Evolutionary conservation across 35 echinoderm and acorn worm genomes (phyloP), one percentile per base, ranked within the genome.

Genomic region (Hemicentrotus pulcherrimus): DNA sequence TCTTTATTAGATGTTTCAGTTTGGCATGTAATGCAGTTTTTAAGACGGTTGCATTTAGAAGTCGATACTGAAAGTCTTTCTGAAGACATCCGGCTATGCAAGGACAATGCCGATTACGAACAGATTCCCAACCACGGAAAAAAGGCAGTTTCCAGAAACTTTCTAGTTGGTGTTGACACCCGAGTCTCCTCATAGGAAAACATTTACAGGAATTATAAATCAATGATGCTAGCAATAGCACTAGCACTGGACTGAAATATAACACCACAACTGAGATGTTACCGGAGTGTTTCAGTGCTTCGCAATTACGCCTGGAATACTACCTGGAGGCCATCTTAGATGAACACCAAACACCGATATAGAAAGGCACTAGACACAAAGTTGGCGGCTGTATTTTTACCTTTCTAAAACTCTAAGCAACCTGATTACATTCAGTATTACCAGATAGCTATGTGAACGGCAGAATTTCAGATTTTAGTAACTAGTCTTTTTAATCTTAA

Each of bases 311-410:
- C 65, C 65, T 78, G 65, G 19, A 28, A 78, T 28, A 78, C 28
- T 4, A 78, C 22, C 65, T 78, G 18, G 65, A n/a, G 65, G 65
- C 7, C 28, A n/a, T 28, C 28, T 78, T 78, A 78, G 65, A 78
- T 78, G 19, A n/a, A 78, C 19, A 78, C 65, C 65, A 78, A 78
- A 78, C 22, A 78, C 24, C n/a, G 65, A 78, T n/a, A 78, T 78
- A 78, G 65, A 78, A 78, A 78, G 65, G 65, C 65, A 78, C 65
- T 78, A 78, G 65, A n/a, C 65, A 78, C 65, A 78, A 59, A 78
- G 19, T 78, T 78, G 65, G 65, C 65, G 2, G 65, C 7, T 78
- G 50, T 55, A 28, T 78, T 28, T 4, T 78, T 78, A 28, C 65
- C 65, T 78, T 78, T 78, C 65, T 78, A 0, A 78, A 5, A 28